These are phyloP conservation scores for Ramphastos sulfuratus DNA, from an alignment of 2,113 vertebrate genomes.

Conservation along the genomic window DNA sequence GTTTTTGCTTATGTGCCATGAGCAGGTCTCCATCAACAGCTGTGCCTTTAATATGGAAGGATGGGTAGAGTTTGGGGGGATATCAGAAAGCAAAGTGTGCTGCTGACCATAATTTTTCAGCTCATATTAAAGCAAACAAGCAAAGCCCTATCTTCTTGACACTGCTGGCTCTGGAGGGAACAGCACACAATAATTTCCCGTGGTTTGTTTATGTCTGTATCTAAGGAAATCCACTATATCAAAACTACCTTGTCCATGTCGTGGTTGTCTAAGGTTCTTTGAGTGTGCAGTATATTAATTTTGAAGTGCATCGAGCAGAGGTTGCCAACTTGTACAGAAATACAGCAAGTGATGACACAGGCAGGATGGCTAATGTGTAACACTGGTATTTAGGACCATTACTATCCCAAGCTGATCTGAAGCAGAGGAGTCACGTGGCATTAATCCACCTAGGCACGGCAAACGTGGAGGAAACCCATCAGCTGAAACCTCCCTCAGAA, in stretches of 20 bases:
- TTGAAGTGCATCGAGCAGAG: rapidly evolving
- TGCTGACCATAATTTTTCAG: not conserved
- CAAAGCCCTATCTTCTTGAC: not conserved
- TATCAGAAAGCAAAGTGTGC: not conserved
- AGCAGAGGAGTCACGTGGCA: not conserved
- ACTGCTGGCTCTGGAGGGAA: not conserved
- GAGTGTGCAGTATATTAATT: not conserved
- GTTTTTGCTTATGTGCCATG: rapidly evolving
- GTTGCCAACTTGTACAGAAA: not conserved
- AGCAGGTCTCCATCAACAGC: not conserved
- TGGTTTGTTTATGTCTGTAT: conserved; percentile 23
- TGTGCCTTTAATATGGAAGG: not conserved
- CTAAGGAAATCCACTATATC: not conserved
- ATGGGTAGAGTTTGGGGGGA: not conserved
- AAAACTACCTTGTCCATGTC: not conserved
- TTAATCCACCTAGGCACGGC: not conserved
- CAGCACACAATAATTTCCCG: not conserved
- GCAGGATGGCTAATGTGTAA: not conserved
- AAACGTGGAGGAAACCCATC: not conserved
- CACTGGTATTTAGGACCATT: not conserved
- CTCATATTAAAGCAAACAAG: not conserved
- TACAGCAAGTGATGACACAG: not conserved
- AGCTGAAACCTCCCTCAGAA: not conserved
- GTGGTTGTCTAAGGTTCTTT: not conserved
- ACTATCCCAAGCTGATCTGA: not conserved